Percentiles rank a stretch among this genome's conserved stretches.
Conservation (phyloP, 1,140 invertebrate species). For the Drosophila watanabei region DNA sequence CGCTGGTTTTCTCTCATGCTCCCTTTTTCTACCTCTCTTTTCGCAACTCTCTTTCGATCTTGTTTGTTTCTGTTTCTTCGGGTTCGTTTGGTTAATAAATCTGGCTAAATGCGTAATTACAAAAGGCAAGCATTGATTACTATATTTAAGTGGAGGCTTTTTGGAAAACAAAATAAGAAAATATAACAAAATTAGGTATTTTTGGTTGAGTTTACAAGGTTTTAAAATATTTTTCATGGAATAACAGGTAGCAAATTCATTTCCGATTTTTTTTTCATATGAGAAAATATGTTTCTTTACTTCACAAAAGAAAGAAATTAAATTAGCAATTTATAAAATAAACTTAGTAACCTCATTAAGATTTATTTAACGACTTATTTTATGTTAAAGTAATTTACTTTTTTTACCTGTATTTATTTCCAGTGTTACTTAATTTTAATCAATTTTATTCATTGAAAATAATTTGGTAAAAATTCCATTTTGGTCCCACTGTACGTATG, state of each 20-base stretch:
- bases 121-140: conserved; percentile 26
- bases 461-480: not conserved
- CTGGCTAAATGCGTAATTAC: conserved; percentile 33
- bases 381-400: not conserved
- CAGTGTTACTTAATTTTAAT: not conserved
- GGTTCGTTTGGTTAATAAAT: conserved; percentile 25
- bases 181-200: not conserved
- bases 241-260: not conserved
- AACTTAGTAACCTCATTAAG: too few relatives aligned
- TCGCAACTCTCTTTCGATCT: conserved; percentile 12
- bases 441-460: too few relatives aligned
- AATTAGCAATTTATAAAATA: too few relatives aligned
- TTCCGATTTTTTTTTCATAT: not conserved
- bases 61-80: conserved; percentile 15
- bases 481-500: conserved; percentile 16
- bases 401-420: not conserved
- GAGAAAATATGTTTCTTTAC: not conserved
- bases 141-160: not conserved
- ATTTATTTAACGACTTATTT: not conserved
- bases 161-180: not conserved
- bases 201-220: not conserved
- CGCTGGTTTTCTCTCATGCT: not conserved
- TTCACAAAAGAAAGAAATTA: too few relatives aligned
- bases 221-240: not conserved
- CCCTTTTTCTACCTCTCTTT: not conserved